Percentiles rank a stretch among this genome's conserved stretches.
Conservation (phyloP, 2,888 invertebrate genomes). For the Smittia aterrima region DNA sequence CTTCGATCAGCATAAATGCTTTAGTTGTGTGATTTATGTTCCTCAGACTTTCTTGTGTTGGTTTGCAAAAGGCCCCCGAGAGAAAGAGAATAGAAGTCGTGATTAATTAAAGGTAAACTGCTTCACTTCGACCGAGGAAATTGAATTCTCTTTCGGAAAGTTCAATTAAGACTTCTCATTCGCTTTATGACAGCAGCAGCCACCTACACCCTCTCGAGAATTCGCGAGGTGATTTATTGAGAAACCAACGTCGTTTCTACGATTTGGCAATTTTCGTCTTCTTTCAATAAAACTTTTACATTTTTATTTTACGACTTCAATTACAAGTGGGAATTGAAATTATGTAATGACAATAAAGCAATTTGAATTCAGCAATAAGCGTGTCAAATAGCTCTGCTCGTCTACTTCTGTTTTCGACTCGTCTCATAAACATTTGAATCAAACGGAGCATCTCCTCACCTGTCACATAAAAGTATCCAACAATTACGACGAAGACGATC, state of each 20-base stretch:
- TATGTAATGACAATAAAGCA: conserved; percentile 4
- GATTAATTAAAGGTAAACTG: conserved; percentile 8
- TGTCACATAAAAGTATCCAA: conserved; percentile 51
- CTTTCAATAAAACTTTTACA: conserved; percentile 6
- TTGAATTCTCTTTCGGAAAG: conserved; percentile 3
- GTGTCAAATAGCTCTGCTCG: neutral
- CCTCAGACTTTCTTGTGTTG: neutral
- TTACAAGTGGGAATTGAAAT: conserved; percentile 6
- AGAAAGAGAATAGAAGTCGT: neutral
- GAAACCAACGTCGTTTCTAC: neutral
- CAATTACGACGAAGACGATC: conserved; percentile 49
- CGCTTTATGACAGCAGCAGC: neutral
- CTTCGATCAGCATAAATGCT: neutral
- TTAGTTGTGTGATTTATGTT: conserved; percentile 11
- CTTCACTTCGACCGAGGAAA: neutral
- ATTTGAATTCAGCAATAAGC: neutral
- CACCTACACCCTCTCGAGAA: neutral
- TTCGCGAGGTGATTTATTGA: neutral
- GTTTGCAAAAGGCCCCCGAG: neutral
- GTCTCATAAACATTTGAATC: neutral
- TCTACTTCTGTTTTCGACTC: neutral
- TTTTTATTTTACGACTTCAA: neutral
- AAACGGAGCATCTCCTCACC: conserved; percentile 44
- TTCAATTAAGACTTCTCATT: neutral
- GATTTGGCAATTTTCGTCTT: neutral